Evolutionary conservation across 2,113 vertebrate species (phyloP).

Genomic region (Scatophagus argus): DNA sequence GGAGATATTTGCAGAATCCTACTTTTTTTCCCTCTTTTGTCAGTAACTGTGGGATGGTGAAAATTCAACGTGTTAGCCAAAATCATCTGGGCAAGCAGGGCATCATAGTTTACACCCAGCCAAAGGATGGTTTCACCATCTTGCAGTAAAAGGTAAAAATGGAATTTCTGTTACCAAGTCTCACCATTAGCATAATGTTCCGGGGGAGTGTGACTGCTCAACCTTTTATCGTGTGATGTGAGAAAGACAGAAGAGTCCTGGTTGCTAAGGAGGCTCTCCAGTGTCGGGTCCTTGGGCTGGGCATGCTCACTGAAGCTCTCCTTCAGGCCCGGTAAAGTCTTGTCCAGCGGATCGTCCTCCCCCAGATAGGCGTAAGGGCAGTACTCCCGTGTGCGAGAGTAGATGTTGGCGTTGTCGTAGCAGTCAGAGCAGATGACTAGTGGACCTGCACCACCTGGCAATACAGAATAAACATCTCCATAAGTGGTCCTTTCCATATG

Average conservation of each 20-base stretch:
- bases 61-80: neutral
- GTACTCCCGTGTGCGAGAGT: conserved; percentile 92
- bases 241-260: conserved; percentile 84
- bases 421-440: conserved; percentile 97
- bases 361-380: conserved; percentile 92
- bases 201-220: conserved; percentile 74
- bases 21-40: neutral
- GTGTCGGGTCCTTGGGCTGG: conserved; percentile 74
- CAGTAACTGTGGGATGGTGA: neutral
- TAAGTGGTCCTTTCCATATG: neutral
- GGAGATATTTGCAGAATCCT: neutral
- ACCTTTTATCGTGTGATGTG: conserved; percentile 81
- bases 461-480: neutral
- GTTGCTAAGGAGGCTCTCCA: conserved; percentile 83
- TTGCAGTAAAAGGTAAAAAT: neutral
- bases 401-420: conserved; percentile 96
- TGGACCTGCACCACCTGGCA: conserved; percentile 76
- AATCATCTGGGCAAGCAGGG: neutral
- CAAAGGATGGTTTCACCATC: neutral
- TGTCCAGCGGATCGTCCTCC: conserved; percentile 90
- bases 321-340: conserved; percentile 78
- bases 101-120: neutral
- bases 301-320: conserved; percentile 62
- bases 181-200: conserved; percentile 83
- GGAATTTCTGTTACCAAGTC: conserved; percentile 9